phyloP scores from a whole-genome alignment of 2,797 vertebrate genomes.

The Cuniculus paca region DNA sequence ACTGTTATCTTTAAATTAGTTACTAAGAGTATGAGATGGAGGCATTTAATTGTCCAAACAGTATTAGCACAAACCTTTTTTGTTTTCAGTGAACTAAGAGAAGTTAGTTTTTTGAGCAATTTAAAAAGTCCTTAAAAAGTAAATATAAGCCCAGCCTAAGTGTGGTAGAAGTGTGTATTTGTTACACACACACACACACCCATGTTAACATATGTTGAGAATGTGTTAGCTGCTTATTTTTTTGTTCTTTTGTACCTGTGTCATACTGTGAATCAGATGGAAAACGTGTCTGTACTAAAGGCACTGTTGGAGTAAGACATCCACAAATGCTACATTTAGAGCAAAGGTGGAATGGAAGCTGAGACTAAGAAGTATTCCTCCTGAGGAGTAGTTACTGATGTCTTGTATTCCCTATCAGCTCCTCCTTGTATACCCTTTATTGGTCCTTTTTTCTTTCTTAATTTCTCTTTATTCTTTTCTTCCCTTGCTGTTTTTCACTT shows the following conservation, averaged over 20 bases:
- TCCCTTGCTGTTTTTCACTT: constrained; percentile 21
- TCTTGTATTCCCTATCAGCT: background rate
- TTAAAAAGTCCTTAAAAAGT: constrained; percentile 49
- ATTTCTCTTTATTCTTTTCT: background rate
- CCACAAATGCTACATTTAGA: background rate
- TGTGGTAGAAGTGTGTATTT: constrained; percentile 58
- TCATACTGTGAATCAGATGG: constrained; percentile 26
- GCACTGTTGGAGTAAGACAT: background rate
- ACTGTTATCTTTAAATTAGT: too few relatives aligned
- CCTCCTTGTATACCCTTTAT: background rate
- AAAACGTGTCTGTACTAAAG: constrained; percentile 14
- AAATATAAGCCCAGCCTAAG: background rate
- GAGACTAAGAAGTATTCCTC: constrained; percentile 46
- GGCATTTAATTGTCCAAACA: too few relatives aligned
- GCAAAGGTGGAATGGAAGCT: constrained; percentile 28
- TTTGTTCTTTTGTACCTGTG: background rate
- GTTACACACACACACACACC: background rate
- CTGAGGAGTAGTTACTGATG: background rate
- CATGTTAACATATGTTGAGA: background rate
- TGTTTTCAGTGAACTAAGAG: too few relatives aligned
- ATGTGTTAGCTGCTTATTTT: background rate
- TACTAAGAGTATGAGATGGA: too few relatives aligned
- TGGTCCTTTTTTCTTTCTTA: background rate
- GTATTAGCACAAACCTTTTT: too few relatives aligned
- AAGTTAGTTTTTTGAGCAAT: background rate